A percentile compares a stretch with the other conserved stretches of the same genome.
These are phyloP conservation scores for Prunella strophiata DNA, from an alignment of 2,797 vertebrate species.

Conservation along the genomic window DNA sequence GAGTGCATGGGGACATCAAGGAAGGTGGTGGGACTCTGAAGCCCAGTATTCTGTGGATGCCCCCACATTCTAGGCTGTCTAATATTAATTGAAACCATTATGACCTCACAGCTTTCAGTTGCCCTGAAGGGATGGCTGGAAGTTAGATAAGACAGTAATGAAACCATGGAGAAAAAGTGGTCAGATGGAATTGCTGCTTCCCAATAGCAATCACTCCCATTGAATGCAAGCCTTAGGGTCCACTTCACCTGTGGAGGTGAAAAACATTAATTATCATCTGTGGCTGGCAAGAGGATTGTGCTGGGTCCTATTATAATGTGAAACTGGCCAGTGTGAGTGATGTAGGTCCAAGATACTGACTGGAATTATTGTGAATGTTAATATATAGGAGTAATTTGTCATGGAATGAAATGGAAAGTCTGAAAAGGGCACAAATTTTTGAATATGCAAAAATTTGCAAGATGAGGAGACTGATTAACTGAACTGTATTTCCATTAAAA, in stretches of 20 bases:
- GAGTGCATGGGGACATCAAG: background rate
- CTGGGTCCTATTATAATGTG: background rate
- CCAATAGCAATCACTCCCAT: background rate
- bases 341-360: background rate
- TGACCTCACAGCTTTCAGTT: background rate
- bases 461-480: background rate
- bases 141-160: background rate
- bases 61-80: background rate
- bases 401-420: background rate
- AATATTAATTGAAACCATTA: background rate
- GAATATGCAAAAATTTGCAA: background rate
- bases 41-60: background rate
- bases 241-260: background rate
- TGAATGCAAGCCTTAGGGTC: conserved; percentile 18
- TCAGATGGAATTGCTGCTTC: background rate
- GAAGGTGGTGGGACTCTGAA: background rate
- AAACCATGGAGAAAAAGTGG: background rate
- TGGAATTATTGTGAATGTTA: background rate
- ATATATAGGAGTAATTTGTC: background rate
- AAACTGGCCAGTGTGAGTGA: background rate
- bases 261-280: background rate
- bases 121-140: background rate
- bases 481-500: background rate
- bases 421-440: conserved; percentile 1
- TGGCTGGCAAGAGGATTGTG: background rate